Percentiles rank a stretch among this genome's conserved stretches.
These are phyloP conservation scores for Tetramorium alpestre DNA, from an alignment of 1,140 invertebrate genomes.

Conservation along the genomic window DNA sequence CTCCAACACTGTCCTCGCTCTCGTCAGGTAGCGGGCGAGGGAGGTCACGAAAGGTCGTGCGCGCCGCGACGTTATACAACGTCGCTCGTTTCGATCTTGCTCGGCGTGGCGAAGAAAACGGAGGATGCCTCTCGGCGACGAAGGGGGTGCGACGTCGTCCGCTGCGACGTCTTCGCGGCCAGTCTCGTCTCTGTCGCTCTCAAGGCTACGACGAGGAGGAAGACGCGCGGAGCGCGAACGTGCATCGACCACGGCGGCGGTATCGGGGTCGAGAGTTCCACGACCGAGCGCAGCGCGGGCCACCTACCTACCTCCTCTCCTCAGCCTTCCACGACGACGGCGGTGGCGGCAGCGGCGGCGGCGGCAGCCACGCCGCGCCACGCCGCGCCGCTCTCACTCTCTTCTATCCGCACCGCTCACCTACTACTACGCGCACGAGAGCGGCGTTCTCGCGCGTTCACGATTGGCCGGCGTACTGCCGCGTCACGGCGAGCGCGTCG, in stretches of 20 bases:
- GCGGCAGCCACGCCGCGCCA: no score
- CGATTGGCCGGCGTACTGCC: slow-evolving; percentile 37
- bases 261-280: slow-evolving; percentile 70
- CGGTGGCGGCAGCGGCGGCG: not conserved
- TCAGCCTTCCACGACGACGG: not conserved
- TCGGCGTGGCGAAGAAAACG: no score
- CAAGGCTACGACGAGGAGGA: slow-evolving; percentile 41
- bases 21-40: slow-evolving; percentile 48
- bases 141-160: not conserved
- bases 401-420: slow-evolving; percentile 15
- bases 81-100: not conserved
- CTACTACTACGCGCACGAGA: slow-evolving; percentile 5
- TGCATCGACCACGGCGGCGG: slow-evolving; percentile 51
- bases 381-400: slow-evolving; percentile 42
- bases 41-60: slow-evolving; percentile 69
- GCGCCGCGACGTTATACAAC: slow-evolving; percentile 31
- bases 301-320: slow-evolving; percentile 52
- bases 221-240: slow-evolving; percentile 44
- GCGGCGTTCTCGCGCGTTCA: slow-evolving; percentile 13
- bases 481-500: slow-evolving; percentile 38
- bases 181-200: slow-evolving; percentile 32
- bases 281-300: slow-evolving; percentile 58
- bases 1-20: slow-evolving; percentile 34
- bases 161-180: not conserved
- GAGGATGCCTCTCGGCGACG: no score